These are phyloP conservation scores for Patella depressa DNA, from an alignment of 2,888 invertebrate species.

Conservation along the genomic window DNA sequence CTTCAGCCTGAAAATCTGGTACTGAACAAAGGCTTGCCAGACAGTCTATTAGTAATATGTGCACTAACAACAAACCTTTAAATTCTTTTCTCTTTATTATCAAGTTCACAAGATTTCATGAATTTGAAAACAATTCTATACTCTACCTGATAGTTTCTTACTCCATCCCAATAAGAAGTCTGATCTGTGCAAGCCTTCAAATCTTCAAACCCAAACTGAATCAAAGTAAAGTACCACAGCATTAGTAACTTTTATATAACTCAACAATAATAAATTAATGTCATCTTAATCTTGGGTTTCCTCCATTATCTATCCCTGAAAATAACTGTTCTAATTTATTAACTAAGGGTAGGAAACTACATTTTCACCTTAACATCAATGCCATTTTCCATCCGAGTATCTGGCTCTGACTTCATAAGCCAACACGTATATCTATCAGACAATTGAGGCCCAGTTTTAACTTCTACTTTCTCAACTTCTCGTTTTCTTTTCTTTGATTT, in stretches of 20 bases:
- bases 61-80: no score
- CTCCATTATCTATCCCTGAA: background rate
- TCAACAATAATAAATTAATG: background rate
- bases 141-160: constrained; percentile 68
- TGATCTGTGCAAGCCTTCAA: constrained; percentile 63
- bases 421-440: constrained; percentile 40
- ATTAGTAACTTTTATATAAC: background rate
- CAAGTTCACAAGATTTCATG: no score
- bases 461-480: no score
- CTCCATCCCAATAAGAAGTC: constrained; percentile 71
- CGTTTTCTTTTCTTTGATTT: no score
- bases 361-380: constrained; percentile 62
- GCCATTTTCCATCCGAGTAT: constrained; percentile 64
- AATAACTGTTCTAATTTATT: background rate
- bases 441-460: no score
- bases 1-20: no score
- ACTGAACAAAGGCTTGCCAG: no score
- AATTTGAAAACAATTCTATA: no score
- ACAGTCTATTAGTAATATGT: background rate
- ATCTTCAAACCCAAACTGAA: constrained; percentile 70
- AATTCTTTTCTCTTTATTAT: no score
- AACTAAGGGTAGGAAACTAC: background rate
- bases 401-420: constrained; percentile 68
- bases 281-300: background rate
- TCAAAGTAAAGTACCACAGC: constrained; percentile 21